Conservation (phyloP, 1,140 invertebrate species). For the Ganaspis sp. region DNA sequence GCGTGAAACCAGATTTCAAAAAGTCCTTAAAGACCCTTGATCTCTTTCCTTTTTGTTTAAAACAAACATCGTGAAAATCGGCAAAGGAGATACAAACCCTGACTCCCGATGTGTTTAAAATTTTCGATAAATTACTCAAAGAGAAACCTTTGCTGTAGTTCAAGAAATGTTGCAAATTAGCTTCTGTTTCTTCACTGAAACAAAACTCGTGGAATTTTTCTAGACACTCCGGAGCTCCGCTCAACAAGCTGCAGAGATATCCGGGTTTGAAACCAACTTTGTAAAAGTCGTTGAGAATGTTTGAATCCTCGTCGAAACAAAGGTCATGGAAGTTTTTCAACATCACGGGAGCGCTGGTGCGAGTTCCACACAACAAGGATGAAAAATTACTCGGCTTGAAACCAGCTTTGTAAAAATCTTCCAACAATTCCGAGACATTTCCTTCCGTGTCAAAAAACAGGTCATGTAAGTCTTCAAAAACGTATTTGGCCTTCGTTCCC, state of each 20-base stretch:
- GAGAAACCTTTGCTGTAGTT: background rate
- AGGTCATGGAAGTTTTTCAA: background rate
- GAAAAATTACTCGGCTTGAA: background rate
- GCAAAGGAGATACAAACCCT: background rate
- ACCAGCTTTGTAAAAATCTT: background rate
- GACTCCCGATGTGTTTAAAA: background rate
- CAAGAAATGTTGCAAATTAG: background rate
- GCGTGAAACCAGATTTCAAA: slow-evolving; percentile 53
- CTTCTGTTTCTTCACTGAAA: background rate
- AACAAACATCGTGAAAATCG: background rate
- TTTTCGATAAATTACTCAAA: background rate
- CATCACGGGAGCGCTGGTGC: background rate
- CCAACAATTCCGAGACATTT: background rate
- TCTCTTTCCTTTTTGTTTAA: background rate
- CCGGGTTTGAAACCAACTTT: background rate
- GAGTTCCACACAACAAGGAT: background rate
- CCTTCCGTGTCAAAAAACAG: background rate
- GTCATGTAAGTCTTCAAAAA: background rate
- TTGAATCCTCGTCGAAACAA: background rate
- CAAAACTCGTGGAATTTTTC: background rate
- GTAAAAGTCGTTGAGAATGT: background rate
- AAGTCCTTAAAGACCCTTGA: slow-evolving; percentile 40
- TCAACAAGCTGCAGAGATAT: background rate
- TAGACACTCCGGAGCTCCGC: background rate
- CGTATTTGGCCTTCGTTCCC: background rate